phyloP scores from a whole-genome alignment of 2,888 invertebrate species.

The Cylindroiulus punctatus region DNA sequence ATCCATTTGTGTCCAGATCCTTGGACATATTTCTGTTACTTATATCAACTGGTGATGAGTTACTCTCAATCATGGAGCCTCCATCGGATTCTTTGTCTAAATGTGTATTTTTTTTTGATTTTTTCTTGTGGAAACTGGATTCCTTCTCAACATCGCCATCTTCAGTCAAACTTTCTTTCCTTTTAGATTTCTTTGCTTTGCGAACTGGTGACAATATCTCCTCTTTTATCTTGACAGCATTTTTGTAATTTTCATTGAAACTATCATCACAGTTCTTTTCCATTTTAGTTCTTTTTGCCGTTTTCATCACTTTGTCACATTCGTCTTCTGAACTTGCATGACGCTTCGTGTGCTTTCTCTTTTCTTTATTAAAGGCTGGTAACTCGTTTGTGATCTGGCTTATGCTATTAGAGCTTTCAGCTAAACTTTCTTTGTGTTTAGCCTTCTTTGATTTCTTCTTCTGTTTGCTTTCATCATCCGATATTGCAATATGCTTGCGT shows the following conservation, averaged over 20 bases:
- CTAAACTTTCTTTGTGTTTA: neutral
- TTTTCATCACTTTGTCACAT: neutral
- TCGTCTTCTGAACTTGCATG: neutral
- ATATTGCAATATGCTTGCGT: neutral
- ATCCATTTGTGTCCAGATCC: neutral
- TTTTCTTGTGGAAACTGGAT: neutral
- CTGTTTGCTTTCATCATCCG: neutral
- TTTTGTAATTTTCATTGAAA: neutral
- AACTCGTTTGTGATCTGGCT: neutral
- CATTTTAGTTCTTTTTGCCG: neutral
- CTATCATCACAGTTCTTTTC: neutral
- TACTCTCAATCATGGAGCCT: neutral
- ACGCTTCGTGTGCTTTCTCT: neutral
- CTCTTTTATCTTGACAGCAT: neutral
- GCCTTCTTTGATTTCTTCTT: slow-evolving; percentile 15
- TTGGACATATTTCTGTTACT: neutral
- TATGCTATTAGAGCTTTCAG: neutral
- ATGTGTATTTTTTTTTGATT: neutral
- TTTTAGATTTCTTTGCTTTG: neutral
- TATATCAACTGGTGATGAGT: neutral
- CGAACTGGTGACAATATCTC: neutral
- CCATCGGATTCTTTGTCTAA: neutral
- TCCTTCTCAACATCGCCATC: neutral
- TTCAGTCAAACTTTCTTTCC: neutral
- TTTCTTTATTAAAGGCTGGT: neutral